Conservation (phyloP, 1,140 invertebrate species). For the Drosophila sproati region DNA sequence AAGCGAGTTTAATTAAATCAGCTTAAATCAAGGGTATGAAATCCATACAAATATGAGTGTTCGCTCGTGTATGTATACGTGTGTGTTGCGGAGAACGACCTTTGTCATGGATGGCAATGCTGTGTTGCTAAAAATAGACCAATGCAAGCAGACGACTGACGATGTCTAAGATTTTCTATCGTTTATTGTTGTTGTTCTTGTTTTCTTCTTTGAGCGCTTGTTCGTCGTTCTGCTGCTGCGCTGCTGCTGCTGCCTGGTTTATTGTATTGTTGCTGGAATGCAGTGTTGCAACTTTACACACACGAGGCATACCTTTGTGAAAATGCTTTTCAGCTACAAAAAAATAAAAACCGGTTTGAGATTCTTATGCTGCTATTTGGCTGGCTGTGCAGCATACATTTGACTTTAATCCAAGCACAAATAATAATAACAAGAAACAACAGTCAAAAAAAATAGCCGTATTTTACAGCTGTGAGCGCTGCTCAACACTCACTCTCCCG, state of each 20-base stretch:
- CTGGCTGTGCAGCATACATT: constrained; percentile 56
- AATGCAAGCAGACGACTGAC: constrained; percentile 30
- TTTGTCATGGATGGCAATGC: constrained; percentile 61
- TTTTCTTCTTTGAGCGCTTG: neutral
- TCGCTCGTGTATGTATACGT: neutral
- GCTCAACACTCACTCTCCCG: neutral
- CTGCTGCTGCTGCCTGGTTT: constrained; percentile 23
- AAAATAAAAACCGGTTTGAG: constrained; percentile 66
- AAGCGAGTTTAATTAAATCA: neutral
- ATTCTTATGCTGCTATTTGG: constrained; percentile 62
- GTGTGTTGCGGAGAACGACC: constrained; percentile 69
- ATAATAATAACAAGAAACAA: constrained; percentile 25
- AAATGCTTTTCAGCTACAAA: constrained; percentile 59
- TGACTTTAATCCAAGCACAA: constrained; percentile 49
- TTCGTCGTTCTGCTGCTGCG: constrained; percentile 35
- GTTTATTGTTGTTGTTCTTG: constrained; percentile 2
- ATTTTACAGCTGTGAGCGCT: constrained; percentile 67
- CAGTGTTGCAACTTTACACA: constrained; percentile 79
- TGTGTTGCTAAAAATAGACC: constrained; percentile 80
- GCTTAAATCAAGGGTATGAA: constrained; percentile 13
- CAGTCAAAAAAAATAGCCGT: constrained; percentile 35
- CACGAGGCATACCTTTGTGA: constrained; percentile 66
- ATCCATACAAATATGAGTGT: constrained; percentile 16
- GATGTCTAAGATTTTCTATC: constrained; percentile 74
- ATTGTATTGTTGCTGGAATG: constrained; percentile 69